Evolutionary conservation across 2,888 invertebrate species (phyloP).

Genomic region (Orchesellides sinensis): DNA sequence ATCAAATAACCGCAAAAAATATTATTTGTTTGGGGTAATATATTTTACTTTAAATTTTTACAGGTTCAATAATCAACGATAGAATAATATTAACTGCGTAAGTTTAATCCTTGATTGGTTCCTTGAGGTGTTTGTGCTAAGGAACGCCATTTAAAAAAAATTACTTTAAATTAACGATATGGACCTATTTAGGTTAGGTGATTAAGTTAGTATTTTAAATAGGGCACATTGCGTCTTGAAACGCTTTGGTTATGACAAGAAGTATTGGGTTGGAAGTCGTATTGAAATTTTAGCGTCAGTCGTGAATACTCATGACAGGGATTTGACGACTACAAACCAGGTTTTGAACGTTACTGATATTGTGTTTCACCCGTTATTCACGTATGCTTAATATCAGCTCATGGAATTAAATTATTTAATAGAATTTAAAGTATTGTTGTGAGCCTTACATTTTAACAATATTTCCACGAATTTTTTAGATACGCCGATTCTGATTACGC

Average conservation of each 20-base stretch:
- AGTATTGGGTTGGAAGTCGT: not conserved
- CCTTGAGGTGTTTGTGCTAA: too few species aligned
- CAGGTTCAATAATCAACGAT: conserved; percentile 27
- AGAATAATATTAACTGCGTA: conserved; percentile 25
- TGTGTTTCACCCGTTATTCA: conserved; percentile 28
- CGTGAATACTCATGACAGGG: conserved; percentile 5
- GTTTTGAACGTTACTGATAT: not conserved
- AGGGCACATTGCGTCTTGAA: conserved; percentile 37
- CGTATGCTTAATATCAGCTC: too few species aligned
- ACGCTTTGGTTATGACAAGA: not conserved
- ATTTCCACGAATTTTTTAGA: too few species aligned
- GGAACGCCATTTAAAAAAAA: too few species aligned
- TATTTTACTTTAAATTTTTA: too few species aligned
- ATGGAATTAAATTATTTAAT: not conserved
- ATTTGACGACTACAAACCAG: not conserved
- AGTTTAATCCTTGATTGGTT: too few species aligned
- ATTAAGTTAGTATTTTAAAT: too few species aligned
- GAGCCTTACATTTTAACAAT: too few species aligned
- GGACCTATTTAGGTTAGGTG: not conserved
- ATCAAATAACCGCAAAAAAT: too few species aligned
- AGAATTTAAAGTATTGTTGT: not conserved
- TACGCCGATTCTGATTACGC: not conserved
- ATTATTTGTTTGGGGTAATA: too few species aligned
- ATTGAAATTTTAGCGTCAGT: not conserved
- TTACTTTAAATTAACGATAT: too few species aligned